These are phyloP conservation scores for Siniperca undulata DNA, from an alignment of 2,797 vertebrate species.

Conservation along the genomic window DNA sequence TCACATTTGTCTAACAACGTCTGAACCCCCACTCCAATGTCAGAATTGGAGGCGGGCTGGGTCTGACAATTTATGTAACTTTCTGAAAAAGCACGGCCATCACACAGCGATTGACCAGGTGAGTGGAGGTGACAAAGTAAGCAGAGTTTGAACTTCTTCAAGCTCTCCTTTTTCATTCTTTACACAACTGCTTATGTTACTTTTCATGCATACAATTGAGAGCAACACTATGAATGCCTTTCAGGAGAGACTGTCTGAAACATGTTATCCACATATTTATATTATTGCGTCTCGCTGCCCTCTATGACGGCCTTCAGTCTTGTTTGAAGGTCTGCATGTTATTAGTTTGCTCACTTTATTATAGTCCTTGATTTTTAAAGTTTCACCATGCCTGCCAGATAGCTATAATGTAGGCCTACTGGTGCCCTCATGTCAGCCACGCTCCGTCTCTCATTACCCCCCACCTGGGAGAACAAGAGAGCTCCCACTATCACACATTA, in stretches of 20 bases:
- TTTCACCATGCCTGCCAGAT: neutral
- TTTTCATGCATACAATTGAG: neutral
- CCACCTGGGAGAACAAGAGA: constrained; percentile 34
- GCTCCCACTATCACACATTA: constrained; percentile 42
- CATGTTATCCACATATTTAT: neutral
- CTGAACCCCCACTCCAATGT: too few species aligned
- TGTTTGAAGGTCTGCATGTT: neutral
- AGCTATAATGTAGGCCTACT: neutral
- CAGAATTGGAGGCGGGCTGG: too few species aligned
- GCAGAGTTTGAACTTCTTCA: neutral
- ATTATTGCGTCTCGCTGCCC: neutral
- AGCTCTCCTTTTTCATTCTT: too few species aligned
- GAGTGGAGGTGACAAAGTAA: neutral
- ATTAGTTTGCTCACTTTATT: neutral
- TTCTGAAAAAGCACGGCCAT: too few species aligned
- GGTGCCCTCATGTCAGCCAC: constrained; percentile 26
- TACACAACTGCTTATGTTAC: neutral
- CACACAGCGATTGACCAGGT: too few species aligned
- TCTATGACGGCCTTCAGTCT: neutral
- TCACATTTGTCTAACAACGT: too few species aligned
- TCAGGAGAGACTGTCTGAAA: neutral
- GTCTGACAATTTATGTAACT: too few species aligned
- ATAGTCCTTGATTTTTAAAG: neutral
- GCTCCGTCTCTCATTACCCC: constrained; percentile 45
- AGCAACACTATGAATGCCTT: neutral